phyloP scores from a whole-genome alignment of 2,888 invertebrate genomes.

The Dryadula phaetusa region DNA sequence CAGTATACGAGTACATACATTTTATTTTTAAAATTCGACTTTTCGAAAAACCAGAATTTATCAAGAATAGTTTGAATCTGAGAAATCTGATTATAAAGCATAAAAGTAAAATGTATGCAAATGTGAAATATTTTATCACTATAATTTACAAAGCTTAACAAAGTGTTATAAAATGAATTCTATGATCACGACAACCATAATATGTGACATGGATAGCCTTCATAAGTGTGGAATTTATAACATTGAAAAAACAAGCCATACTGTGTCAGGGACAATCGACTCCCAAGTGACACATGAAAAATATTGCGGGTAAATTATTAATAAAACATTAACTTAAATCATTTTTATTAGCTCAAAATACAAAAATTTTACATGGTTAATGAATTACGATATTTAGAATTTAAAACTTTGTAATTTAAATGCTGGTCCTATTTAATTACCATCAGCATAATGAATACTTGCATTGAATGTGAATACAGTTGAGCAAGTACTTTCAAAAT shows the following conservation, averaged over 20 bases:
- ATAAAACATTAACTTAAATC: background rate
- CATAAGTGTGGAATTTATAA: constrained; percentile 21
- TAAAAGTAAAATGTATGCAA: background rate
- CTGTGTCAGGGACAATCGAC: constrained; percentile 22
- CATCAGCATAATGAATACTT: too few species aligned
- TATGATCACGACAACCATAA: background rate
- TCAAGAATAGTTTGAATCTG: too few species aligned
- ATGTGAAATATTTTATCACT: background rate
- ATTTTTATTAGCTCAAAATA: background rate
- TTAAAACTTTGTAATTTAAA: too few species aligned
- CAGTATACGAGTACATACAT: too few species aligned
- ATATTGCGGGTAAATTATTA: constrained; percentile 6
- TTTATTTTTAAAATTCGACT: too few species aligned
- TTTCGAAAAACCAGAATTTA: too few species aligned
- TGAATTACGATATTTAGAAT: too few species aligned
- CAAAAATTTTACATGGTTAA: too few species aligned
- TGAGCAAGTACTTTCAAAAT: too few species aligned
- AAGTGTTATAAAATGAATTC: background rate
- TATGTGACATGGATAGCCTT: constrained; percentile 9
- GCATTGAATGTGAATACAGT: too few species aligned
- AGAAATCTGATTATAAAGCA: background rate
- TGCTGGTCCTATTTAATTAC: too few species aligned
- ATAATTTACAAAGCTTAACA: background rate
- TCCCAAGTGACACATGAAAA: constrained; percentile 12
- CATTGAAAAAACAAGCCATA: constrained; percentile 14